Percentiles rank a stretch among this genome's conserved stretches.
Conservation (phyloP, 2,797 vertebrate species). For the Chaenodraco wilsoni region DNA sequence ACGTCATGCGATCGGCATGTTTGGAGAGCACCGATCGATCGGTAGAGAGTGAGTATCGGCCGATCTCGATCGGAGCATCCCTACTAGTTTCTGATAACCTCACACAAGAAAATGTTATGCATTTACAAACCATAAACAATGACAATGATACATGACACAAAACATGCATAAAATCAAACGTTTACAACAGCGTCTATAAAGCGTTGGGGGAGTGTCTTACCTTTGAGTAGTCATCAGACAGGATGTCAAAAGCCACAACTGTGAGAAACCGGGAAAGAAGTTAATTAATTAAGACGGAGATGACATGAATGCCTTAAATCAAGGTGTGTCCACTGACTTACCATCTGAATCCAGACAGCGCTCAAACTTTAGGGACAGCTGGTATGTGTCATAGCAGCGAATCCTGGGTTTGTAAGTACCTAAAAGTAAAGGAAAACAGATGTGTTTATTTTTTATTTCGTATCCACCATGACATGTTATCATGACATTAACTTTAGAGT, state of each 20-base stretch:
- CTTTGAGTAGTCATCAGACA: conserved; percentile 99
- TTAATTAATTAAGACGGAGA: background rate
- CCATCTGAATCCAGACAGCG: conserved; percentile 96
- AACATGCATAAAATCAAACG: background rate
- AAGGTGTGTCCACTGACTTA: conserved; percentile 63
- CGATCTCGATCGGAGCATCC: no score
- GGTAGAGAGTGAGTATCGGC: no score
- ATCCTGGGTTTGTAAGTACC: conserved; percentile 97
- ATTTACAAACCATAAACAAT: background rate
- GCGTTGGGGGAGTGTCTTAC: conserved; percentile 71
- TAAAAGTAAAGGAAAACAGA: conserved; percentile 61
- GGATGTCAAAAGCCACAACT: conserved; percentile 96
- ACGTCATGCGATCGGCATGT: no score
- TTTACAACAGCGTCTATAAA: background rate
- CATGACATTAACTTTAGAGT: background rate
- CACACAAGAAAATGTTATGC: background rate
- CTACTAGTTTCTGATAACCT: background rate
- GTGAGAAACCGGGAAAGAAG: conserved; percentile 57
- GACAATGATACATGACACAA: background rate
- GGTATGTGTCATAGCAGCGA: conserved; percentile 95
- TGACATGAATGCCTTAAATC: background rate
- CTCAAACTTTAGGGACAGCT: conserved; percentile 97
- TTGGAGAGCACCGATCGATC: no score
- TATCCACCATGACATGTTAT: background rate
- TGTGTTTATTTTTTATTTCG: no score